Evolutionary conservation across 2,797 vertebrate genomes (phyloP).

Genomic region (Rhabdomys pumilio): DNA sequence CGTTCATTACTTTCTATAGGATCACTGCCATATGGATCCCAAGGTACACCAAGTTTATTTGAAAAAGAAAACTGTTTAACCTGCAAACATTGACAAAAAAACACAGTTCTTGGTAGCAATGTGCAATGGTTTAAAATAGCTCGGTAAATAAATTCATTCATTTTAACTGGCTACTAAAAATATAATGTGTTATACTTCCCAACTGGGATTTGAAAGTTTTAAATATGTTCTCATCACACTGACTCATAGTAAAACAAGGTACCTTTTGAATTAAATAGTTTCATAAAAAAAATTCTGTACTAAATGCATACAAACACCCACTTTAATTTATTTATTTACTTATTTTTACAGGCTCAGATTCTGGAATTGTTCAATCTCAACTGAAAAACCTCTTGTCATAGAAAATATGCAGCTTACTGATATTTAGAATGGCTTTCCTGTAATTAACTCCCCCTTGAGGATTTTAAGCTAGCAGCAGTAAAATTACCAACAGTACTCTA

Average conservation of each 20-base stretch:
- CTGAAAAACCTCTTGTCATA: constrained; percentile 96
- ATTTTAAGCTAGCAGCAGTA: constrained; percentile 99
- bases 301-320: constrained; percentile 71
- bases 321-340: constrained; percentile 84
- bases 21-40: constrained; percentile 88
- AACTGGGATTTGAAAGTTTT: constrained; percentile 54
- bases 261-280: constrained; percentile 77
- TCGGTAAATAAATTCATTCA: constrained; percentile 85
- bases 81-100: constrained; percentile 94
- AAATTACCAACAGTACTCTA: constrained; percentile 99
- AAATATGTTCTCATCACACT: constrained; percentile 66
- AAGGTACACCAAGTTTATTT: constrained; percentile 91
- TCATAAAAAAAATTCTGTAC: constrained; percentile 58
- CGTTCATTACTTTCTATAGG: constrained; percentile 73
- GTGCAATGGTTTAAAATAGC: constrained; percentile 87
- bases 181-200: constrained; percentile 62
- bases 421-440: constrained; percentile 99
- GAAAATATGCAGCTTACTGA: constrained; percentile 98
- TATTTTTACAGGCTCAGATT: constrained; percentile 86
- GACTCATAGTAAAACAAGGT: constrained; percentile 50
- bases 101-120: constrained; percentile 87
- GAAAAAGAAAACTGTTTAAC: constrained; percentile 87
- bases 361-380: constrained; percentile 91
- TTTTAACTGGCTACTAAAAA: constrained; percentile 79
- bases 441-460: constrained; percentile 99